Evolutionary conservation across 2,797 vertebrate genomes (phyloP).

Genomic region (Anabacerthia variegaticeps): DNA sequence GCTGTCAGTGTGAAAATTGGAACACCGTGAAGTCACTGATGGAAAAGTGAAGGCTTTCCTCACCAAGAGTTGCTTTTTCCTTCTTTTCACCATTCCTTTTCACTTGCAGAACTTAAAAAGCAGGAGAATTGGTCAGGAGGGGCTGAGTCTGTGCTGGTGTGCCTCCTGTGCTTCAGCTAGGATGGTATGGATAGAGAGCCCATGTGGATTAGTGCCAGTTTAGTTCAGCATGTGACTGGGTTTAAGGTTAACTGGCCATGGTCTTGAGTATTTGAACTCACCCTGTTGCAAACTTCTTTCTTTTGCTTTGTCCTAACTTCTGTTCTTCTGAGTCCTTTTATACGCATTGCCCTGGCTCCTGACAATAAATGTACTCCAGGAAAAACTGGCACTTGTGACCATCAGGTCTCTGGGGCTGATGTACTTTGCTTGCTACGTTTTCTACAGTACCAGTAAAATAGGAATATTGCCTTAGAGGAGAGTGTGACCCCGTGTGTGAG

Average conservation of each 20-base stretch:
- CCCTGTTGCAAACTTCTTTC: background rate
- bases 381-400: background rate
- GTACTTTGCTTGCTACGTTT: background rate
- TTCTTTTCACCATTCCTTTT: background rate
- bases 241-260: background rate
- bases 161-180: background rate
- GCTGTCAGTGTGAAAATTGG: background rate
- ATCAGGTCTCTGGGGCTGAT: background rate
- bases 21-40: fast-evolving
- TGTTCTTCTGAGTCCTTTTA: background rate
- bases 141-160: background rate
- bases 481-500: background rate
- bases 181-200: background rate
- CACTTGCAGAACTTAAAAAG: background rate
- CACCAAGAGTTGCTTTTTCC: background rate
- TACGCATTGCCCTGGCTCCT: background rate
- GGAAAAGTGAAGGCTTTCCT: background rate
- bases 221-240: background rate
- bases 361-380: background rate
- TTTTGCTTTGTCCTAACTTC: background rate
- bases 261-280: background rate
- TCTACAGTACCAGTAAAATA: background rate
- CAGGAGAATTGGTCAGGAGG: background rate
- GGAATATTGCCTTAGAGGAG: background rate
- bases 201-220: background rate